Percentiles rank a stretch among this genome's conserved stretches.
Conservation (phyloP, 2,797 vertebrate species). For the Lepilemur septentrionalis region DNA sequence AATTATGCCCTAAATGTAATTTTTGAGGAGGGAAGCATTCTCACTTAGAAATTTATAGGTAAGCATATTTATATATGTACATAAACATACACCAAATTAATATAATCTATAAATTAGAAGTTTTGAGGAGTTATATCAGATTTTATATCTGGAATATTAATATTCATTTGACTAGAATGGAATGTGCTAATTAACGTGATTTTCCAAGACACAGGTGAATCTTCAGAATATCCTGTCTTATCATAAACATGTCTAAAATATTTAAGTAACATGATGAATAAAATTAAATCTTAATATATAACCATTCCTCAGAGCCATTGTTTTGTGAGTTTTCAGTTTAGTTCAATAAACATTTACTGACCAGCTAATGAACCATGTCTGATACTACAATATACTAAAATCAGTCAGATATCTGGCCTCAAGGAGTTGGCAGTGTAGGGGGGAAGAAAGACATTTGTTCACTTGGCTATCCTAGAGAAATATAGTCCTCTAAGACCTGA, state of each 20-base stretch:
- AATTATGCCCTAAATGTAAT: constrained; percentile 16
- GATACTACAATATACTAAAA: neutral
- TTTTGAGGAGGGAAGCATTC: neutral
- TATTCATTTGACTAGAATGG: neutral
- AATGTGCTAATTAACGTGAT: neutral
- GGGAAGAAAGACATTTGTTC: neutral
- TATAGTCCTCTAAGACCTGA: neutral
- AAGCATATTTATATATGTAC: neutral
- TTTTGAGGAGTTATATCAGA: neutral
- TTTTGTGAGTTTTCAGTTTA: constrained; percentile 29
- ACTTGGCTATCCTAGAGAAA: neutral
- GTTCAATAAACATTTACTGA: constrained; percentile 33
- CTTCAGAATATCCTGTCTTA: constrained; percentile 13
- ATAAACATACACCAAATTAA: neutral
- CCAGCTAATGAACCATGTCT: neutral
- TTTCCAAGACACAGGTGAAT: constrained; percentile 28
- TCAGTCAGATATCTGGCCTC: neutral
- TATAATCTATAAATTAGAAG: neutral
- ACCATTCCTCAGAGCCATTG: neutral
- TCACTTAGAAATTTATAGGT: neutral
- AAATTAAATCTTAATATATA: constrained; percentile 31
- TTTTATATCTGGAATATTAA: constrained; percentile 30
- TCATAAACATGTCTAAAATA: constrained; percentile 27
- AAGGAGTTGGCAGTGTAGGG: neutral
- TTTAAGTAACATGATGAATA: constrained; percentile 40